phyloP scores from a whole-genome alignment of 2,888 invertebrate genomes.

The Acleris cristana region DNA sequence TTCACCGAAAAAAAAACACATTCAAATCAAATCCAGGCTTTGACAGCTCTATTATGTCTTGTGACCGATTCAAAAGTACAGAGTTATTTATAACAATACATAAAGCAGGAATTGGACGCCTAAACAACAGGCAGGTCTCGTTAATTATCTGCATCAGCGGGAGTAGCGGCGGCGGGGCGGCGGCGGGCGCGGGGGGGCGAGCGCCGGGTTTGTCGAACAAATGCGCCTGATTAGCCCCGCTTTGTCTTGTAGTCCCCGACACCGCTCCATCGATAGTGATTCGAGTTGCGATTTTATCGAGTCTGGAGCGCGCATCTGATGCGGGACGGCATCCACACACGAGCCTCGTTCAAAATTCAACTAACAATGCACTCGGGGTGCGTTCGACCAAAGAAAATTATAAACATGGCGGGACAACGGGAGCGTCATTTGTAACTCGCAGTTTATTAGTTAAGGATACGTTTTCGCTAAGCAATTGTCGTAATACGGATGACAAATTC shows the following conservation, averaged over 20 bases:
- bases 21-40: too few relatives aligned
- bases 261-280: constrained; percentile 42
- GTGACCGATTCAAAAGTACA: too few relatives aligned
- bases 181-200: constrained; percentile 42
- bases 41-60: too few relatives aligned
- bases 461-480: too few relatives aligned
- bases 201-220: constrained; percentile 71
- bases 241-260: constrained; percentile 59
- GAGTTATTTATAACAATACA: constrained; percentile 23
- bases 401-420: too few relatives aligned
- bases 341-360: constrained; percentile 24
- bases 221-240: constrained; percentile 78
- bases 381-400: background rate
- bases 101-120: constrained; percentile 40
- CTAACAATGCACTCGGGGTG: constrained; percentile 18
- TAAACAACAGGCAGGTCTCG: constrained; percentile 59
- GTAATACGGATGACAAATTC: too few relatives aligned
- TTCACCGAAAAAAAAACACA: too few relatives aligned
- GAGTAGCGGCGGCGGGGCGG: constrained; percentile 40
- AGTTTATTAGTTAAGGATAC: too few relatives aligned
- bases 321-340: constrained; percentile 26
- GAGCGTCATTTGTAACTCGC: too few relatives aligned
- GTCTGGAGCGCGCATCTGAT: constrained; percentile 34
- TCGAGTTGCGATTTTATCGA: constrained; percentile 40
- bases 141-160: constrained; percentile 71